A percentile compares a stretch with the other conserved stretches of the same genome.
Conservation (phyloP, 2,888 invertebrate genomes). For the Chymomyza procnemis region DNA sequence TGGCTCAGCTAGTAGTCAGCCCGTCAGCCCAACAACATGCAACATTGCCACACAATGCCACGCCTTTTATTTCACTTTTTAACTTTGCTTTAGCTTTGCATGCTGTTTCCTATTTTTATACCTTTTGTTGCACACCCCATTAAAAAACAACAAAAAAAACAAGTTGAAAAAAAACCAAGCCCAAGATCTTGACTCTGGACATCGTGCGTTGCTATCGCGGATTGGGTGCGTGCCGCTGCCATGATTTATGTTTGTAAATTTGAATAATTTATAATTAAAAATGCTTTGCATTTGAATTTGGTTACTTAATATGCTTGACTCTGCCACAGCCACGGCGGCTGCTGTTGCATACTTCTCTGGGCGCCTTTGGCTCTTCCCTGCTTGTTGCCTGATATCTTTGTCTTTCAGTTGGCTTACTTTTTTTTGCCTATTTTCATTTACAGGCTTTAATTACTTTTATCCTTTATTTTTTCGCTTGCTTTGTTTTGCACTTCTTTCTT, state of each 20-base stretch:
- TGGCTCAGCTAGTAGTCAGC: conserved; percentile 4
- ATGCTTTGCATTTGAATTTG: conserved; percentile 65
- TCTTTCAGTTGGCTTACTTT: conserved; percentile 28
- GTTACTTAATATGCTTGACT: conserved; percentile 67
- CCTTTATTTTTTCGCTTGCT: conserved; percentile 44
- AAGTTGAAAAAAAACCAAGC: background rate
- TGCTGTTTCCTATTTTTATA: conserved; percentile 14
- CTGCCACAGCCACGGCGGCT: background rate
- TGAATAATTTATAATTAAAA: conserved; percentile 75
- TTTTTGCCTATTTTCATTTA: conserved; percentile 36
- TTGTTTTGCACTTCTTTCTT: conserved; percentile 28
- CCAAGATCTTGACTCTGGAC: background rate
- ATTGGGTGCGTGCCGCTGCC: conserved; percentile 54
- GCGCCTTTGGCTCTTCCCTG: conserved; percentile 19
- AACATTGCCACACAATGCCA: conserved; percentile 6
- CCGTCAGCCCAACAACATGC: background rate
- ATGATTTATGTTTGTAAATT: conserved; percentile 74
- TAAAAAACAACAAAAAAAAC: background rate
- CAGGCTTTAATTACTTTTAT: conserved; percentile 66
- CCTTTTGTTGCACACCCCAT: conserved; percentile 23
- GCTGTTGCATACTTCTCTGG: conserved; percentile 40
- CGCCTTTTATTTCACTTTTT: conserved; percentile 7
- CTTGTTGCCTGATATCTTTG: conserved; percentile 26
- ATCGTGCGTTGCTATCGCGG: conserved; percentile 40
- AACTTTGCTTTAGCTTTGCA: background rate